Conservation (phyloP, 1,140 invertebrate species). For the Diachasma alloeum region DNA sequence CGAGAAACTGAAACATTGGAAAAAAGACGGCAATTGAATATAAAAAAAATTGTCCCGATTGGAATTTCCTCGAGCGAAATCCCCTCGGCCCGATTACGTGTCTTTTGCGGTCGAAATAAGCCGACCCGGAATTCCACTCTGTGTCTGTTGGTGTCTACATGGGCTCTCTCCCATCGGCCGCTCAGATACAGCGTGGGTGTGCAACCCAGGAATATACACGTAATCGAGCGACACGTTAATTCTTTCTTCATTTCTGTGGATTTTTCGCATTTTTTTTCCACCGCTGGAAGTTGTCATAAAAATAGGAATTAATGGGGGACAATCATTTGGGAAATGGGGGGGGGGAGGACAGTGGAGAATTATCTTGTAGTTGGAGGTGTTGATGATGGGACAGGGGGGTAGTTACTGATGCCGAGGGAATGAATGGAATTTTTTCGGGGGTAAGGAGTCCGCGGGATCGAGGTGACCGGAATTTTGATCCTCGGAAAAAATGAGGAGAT, state of each 20-base stretch:
- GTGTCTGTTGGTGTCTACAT: not conserved
- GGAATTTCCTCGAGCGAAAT: constrained; percentile 11
- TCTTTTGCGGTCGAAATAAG: constrained; percentile 27
- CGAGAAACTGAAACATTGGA: not conserved
- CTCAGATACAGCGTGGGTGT: constrained; percentile 10
- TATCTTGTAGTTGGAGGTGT: not conserved
- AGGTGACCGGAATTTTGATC: too few species aligned
- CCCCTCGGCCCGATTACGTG: constrained; percentile 10
- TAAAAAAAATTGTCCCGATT: constrained; percentile 1
- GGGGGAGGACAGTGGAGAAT: not conserved
- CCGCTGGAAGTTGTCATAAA: not conserved
- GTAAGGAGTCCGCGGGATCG: too few species aligned
- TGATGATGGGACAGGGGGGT: not conserved
- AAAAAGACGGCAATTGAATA: constrained; percentile 3
- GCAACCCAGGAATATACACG: constrained; percentile 7
- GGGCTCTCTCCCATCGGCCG: constrained; percentile 5
- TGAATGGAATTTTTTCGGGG: too few species aligned
- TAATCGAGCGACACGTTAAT: constrained; percentile 1
- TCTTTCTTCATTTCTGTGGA: not conserved
- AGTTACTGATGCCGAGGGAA: too few species aligned
- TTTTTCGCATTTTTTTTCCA: not conserved
- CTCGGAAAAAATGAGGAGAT: too few species aligned
- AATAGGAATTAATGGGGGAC: not conserved
- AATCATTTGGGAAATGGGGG: not conserved
- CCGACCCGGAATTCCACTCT: constrained; percentile 24